Percentiles rank a stretch among this genome's conserved stretches.
phyloP scores from a whole-genome alignment of 2,888 invertebrate genomes.

The Mimachlamys varia region DNA sequence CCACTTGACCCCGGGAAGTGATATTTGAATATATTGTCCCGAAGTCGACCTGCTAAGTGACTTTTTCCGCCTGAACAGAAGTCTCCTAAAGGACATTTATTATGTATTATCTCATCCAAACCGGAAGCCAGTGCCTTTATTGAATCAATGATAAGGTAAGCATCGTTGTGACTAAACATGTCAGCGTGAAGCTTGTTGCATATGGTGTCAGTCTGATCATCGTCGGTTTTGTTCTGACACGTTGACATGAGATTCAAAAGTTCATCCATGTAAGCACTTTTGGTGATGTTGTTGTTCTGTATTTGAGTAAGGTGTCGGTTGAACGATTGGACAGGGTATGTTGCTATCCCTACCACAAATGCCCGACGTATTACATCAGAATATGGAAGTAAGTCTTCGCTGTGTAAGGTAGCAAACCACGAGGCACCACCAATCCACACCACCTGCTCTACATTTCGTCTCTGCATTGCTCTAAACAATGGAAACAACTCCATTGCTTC shows the following conservation, averaged over 20 bases:
- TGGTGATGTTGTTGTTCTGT: background rate
- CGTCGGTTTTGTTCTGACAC: background rate
- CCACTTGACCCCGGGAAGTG: background rate
- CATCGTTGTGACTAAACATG: background rate
- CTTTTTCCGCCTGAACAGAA: background rate
- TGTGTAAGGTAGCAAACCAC: background rate
- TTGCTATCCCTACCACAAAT: background rate
- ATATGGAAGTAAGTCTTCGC: background rate
- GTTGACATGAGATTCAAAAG: background rate
- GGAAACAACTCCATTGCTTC: background rate
- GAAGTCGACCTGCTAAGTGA: background rate
- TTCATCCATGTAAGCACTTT: background rate
- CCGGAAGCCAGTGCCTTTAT: background rate
- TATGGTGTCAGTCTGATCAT: background rate
- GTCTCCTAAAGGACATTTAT: background rate
- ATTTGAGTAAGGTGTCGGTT: background rate
- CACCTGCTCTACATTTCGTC: background rate
- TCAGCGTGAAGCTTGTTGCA: background rate
- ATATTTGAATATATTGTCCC: background rate
- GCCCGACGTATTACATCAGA: background rate
- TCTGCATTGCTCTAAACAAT: background rate
- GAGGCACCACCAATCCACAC: background rate
- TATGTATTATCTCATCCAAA: background rate
- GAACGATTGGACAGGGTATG: background rate
- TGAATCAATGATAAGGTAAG: background rate